Evolutionary conservation across 2,797 vertebrate species (phyloP).

Genomic region (Malurus splendens): DNA sequence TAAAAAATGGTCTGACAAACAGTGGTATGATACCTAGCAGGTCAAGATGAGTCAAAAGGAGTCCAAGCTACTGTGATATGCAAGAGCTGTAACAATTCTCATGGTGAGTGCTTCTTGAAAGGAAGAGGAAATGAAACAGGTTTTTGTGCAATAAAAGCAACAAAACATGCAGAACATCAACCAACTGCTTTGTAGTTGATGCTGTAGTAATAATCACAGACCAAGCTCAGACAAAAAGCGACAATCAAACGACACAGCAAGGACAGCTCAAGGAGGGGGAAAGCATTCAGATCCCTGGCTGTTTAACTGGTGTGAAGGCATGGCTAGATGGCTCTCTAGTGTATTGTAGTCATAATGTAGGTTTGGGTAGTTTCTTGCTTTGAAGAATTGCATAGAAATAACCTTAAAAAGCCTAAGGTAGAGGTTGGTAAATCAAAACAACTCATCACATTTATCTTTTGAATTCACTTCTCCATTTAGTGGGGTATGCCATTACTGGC

Average conservation of each 20-base stretch:
- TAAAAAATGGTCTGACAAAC: not conserved
- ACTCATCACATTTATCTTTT: constrained; percentile 52
- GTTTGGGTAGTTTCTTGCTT: constrained; percentile 77
- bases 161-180: constrained; percentile 36
- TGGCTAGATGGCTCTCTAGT: constrained; percentile 63
- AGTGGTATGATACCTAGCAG: not conserved
- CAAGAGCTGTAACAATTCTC: constrained; percentile 52
- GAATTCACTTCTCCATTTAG: constrained; percentile 51
- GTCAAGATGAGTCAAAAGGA: constrained; percentile 18
- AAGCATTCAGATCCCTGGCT: constrained; percentile 32
- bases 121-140: constrained; percentile 64
- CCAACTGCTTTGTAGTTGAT: constrained; percentile 32
- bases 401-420: constrained; percentile 63
- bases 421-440: constrained; percentile 63
- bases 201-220: constrained; percentile 22
- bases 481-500: constrained; percentile 45
- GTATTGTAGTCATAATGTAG: constrained; percentile 66
- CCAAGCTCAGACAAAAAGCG: constrained; percentile 45
- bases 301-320: constrained; percentile 59
- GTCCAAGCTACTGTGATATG: not conserved
- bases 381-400: constrained; percentile 69
- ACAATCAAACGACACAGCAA: constrained; percentile 54
- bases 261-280: constrained; percentile 6
- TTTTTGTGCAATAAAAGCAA: constrained; percentile 63
- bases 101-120: constrained; percentile 58